Percentiles rank a stretch among this genome's conserved stretches.
Evolutionary conservation across 2,888 invertebrate species (phyloP).

Genomic region (Eilema caniola): DNA sequence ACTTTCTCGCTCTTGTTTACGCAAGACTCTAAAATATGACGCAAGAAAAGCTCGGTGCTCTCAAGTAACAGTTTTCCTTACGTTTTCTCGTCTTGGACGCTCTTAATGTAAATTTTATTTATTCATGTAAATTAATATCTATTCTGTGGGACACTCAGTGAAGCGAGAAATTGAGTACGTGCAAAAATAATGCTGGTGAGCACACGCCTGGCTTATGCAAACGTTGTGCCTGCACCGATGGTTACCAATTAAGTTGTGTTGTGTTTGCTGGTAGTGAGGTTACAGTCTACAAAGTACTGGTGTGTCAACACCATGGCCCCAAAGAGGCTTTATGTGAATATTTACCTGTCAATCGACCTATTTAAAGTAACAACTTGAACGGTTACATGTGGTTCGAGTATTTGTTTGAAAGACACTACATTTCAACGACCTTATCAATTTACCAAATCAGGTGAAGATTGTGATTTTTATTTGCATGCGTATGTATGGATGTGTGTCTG

Average conservation of each 20-base stretch:
- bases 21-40: slow-evolving; percentile 43
- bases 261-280: slow-evolving; percentile 41
- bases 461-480: not conserved
- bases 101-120: slow-evolving; percentile 86
- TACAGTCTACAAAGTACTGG: slow-evolving; percentile 22
- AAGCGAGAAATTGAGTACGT: slow-evolving; percentile 86
- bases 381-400: not conserved
- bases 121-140: slow-evolving; percentile 87
- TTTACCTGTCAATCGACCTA: slow-evolving; percentile 1
- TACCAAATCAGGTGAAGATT: not conserved
- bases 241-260: slow-evolving; percentile 75
- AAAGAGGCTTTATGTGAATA: not conserved
- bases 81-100: slow-evolving; percentile 68
- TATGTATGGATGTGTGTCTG: too few species aligned
- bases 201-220: slow-evolving; percentile 70
- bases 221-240: slow-evolving; percentile 62
- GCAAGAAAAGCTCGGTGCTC: slow-evolving; percentile 56
- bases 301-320: slow-evolving; percentile 21
- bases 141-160: slow-evolving; percentile 81
- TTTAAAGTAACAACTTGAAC: not conserved
- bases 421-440: not conserved
- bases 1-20: slow-evolving; percentile 38
- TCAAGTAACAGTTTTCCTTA: slow-evolving; percentile 73
- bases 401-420: slow-evolving; percentile 1
- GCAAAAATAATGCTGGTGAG: slow-evolving; percentile 81